Evolutionary conservation across 2,888 invertebrate species (phyloP).

Genomic region (Chromoteleia sp.): DNA sequence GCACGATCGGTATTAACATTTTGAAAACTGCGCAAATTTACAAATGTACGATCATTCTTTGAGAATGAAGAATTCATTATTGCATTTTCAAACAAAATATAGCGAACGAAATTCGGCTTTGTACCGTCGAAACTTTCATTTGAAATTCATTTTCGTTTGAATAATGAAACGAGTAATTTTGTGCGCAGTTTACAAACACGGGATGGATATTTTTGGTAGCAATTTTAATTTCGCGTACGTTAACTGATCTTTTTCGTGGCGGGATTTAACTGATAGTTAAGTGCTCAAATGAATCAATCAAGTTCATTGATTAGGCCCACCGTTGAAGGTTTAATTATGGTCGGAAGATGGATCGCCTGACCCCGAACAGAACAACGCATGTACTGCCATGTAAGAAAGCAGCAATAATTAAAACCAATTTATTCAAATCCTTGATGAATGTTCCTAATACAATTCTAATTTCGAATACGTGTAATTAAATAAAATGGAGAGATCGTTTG

Average conservation of each 20-base stretch:
- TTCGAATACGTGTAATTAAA: constrained; percentile 16
- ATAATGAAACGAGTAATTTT: constrained; percentile 23
- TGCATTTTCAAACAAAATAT: not conserved
- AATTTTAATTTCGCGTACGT: constrained; percentile 28
- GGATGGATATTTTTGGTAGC: constrained; percentile 12
- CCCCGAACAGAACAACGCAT: constrained; percentile 44
- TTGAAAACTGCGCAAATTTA: too few species aligned
- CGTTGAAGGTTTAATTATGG: constrained; percentile 56
- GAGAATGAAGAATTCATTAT: not conserved
- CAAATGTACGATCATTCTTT: too few species aligned
- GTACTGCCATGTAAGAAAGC: constrained; percentile 38
- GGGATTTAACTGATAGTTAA: constrained; percentile 51
- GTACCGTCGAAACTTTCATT: not conserved
- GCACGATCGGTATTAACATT: not conserved
- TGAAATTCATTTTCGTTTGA: constrained; percentile 18
- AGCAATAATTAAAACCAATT: constrained; percentile 45
- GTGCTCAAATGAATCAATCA: constrained; percentile 58
- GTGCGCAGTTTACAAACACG: constrained; percentile 10
- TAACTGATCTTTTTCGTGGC: constrained; percentile 44
- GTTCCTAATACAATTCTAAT: constrained; percentile 25
- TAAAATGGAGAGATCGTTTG: not conserved
- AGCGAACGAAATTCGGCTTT: not conserved
- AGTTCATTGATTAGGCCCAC: constrained; percentile 48
- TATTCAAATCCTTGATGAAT: constrained; percentile 41
- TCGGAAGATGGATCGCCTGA: constrained; percentile 53